Base-by-base conservation (phyloP, 1,140 invertebrate species). In the Drosophila paulistorum region DNA sequence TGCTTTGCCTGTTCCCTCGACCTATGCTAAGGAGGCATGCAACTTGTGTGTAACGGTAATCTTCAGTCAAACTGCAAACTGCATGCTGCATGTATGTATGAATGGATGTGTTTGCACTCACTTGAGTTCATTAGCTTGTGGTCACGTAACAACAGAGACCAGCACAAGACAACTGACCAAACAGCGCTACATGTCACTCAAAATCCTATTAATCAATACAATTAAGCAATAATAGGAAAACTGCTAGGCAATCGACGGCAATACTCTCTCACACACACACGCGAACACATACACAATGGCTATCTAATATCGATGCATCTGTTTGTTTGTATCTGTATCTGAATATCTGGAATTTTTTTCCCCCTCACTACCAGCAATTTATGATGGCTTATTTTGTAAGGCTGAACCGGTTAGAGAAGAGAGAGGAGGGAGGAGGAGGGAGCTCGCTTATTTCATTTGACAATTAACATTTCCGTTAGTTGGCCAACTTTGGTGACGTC, bases 401-500 rank as follows among this genome's bases (percentile, higher is more conserved):
- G 37, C 5, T 26, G 64, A 77, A 87, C 84, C 84, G 84, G 82
- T 87, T 82, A 33, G 68, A 61, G 51, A 0, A 11, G 45, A 48
- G n/a, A 4, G 41, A 5, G 11, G 39, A 11, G 45, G 26, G 17
- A 23, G 20, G 51, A n/a, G 35, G 58, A 33, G 58, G 3, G 10
- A 10, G 68, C 65, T 81, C 68, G 69, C 71, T 82, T 79, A 69
- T 77, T 82, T 74, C 67, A 78, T 89, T 87, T 87, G 83, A 89
- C 84, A 87, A 87, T 87, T 87, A 87, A 87, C 84, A 89, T 87
- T 87, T 87, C 84, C 84, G 84, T 87, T 87, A 87, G 77, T 87
- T 87, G 84, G 84, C 84, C 84, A 87, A 87, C 84, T 87, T 87
- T 87, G 84, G 84, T 89, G 84, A 59, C 80, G 84, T 87, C 84